Percentiles rank a stretch among this genome's conserved stretches.
These are phyloP conservation scores for Calvadosia cruxmelitensis DNA, from an alignment of 30 jellyfish, hydroid and myxozoan genomes.

Conservation along the genomic window DNA sequence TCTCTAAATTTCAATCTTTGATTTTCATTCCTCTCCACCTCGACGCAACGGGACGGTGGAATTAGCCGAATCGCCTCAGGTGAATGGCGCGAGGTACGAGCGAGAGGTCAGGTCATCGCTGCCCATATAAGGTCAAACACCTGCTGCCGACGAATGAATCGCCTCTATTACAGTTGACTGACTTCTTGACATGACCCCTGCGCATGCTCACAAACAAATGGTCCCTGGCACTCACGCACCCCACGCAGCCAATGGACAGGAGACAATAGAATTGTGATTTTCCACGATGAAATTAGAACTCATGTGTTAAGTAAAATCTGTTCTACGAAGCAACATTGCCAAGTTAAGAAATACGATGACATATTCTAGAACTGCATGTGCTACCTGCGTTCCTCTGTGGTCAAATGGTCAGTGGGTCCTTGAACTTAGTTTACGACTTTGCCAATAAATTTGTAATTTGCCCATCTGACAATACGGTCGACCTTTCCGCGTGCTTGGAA, in stretches of 20 bases:
- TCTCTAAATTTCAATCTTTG: too few relatives aligned
- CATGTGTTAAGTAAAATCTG: too few relatives aligned
- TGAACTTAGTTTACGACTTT: not conserved
- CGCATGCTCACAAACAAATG: not conserved
- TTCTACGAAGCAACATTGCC: too few relatives aligned
- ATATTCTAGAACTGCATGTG: too few relatives aligned
- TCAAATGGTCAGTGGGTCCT: too few relatives aligned
- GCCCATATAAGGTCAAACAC: conserved; percentile 12
- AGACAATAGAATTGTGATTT: too few relatives aligned
- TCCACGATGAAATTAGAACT: too few relatives aligned
- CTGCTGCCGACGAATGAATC: not conserved
- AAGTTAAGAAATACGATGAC: too few relatives aligned
- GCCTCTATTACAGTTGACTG: not conserved
- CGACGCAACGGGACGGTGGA: not conserved
- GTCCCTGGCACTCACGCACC: too few relatives aligned
- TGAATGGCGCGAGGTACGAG: conserved; percentile 5
- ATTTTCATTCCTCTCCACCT: not conserved
- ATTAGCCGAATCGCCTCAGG: conserved; percentile 2
- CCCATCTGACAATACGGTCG: not conserved
- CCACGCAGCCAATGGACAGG: too few relatives aligned
- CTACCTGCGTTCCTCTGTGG: too few relatives aligned
- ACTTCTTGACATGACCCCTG: not conserved
- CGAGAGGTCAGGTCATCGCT: conserved; percentile 11
- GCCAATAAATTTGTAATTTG: not conserved
- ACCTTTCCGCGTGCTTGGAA: too few relatives aligned